Conservation (phyloP, 2,888 invertebrate genomes). For the Helobdella robusta region DNA sequence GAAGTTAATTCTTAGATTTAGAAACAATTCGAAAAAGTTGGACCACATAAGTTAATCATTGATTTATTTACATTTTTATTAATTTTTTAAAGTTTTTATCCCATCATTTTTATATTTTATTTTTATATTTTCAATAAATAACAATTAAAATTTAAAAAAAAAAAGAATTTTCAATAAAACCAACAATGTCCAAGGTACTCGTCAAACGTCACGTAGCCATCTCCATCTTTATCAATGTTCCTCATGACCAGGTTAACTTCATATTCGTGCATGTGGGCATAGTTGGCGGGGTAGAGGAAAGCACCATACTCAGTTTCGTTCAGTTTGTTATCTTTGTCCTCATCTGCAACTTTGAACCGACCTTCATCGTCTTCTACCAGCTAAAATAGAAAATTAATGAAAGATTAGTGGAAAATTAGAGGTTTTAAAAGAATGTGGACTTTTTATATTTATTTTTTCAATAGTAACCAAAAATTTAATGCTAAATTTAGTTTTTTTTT, state of each 20-base stretch:
- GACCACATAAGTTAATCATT: too few species aligned
- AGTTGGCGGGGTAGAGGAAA: conserved; percentile 88
- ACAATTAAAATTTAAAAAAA: conserved; percentile 8
- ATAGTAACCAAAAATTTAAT: too few species aligned
- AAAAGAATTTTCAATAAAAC: conserved; percentile 3
- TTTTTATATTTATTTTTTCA: too few species aligned
- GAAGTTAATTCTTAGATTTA: too few species aligned
- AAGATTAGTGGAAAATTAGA: not conserved
- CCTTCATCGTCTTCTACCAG: conserved; percentile 65
- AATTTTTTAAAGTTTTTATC: conserved; percentile 5
- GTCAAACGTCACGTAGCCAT: conserved; percentile 73
- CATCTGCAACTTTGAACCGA: conserved; percentile 77
- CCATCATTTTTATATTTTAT: too few species aligned
- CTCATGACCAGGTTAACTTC: conserved; percentile 57
- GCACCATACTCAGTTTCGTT: conserved; percentile 69
- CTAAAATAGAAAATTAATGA: conserved; percentile 36
- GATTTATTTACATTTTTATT: not conserved
- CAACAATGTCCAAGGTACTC: conserved; percentile 52
- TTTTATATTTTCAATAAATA: too few species aligned
- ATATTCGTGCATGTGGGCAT: conserved; percentile 63
- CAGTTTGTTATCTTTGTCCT: conserved; percentile 67
- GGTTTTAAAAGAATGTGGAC: too few species aligned
- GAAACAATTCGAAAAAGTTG: too few species aligned
- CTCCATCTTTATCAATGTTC: conserved; percentile 74
- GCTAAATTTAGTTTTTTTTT: too few species aligned